Evolutionary conservation across 2,797 vertebrate genomes (phyloP), one percentile per base, ranked within the genome.

Genomic region (Hydrolagus colliei): DNA sequence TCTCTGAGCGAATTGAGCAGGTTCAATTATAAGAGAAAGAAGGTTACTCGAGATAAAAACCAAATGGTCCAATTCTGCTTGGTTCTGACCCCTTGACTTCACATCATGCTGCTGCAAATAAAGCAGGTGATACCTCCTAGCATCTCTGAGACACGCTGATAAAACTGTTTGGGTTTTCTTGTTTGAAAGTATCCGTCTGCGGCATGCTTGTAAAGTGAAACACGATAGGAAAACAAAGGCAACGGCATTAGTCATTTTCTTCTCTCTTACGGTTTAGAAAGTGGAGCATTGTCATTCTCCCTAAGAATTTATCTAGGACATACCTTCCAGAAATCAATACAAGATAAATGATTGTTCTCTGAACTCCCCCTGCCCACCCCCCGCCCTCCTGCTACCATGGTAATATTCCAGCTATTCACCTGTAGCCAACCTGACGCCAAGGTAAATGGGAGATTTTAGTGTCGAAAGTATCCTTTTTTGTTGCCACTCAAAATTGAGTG

Each of bases 401-500:
- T 88, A 89, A 87, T 61, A 86, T 88, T 90, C 89, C 92, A 90
- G 88, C 87, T 0, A 88, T 89, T 92, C 93, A 93, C 92, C 92
- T 92, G 92, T 88, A 95, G 94, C 93, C 95, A 94, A 88, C 88
- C 93, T 92, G 95, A 95, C 92, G 93, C 94, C 94, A 92, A 91
- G 86, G 88, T 91, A 90, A 92, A 88, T 90, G 90, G 93, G 91
- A 91, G 91, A 90, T 90, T 85, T 89, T 89, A 89, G 92, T 88
- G 89, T 91, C 89, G 88, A 90, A 92, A 88, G 89, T 88, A 89
- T 90, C 90, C 90, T 89, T 88, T 86, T 84, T 86, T 86, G 72
- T 88, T 86, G 87, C 88, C 86, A 88, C 88, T 89, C 87, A 73
- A 88, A 86, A 88, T 88, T 86, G 78, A 91, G 88, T 82, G 88